These are phyloP conservation scores for Tychaedon coryphoeus DNA, from an alignment of 2,113 vertebrate species.

Conservation along the genomic window DNA sequence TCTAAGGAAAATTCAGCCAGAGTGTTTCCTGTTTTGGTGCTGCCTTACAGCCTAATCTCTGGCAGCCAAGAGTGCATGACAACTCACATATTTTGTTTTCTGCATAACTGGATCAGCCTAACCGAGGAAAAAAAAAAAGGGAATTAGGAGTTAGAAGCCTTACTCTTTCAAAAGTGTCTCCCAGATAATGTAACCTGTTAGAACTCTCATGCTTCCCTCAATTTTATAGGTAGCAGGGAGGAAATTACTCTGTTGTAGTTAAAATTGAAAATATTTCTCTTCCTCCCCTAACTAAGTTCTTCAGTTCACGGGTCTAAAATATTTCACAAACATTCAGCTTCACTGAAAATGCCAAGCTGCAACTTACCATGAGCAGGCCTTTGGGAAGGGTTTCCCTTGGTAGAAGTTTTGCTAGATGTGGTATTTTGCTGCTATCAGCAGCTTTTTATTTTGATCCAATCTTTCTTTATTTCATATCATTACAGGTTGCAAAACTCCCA, in stretches of 20 bases:
- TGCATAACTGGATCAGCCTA: not conserved
- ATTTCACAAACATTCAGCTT: not conserved
- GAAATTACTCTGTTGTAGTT: not conserved
- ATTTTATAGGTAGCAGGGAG: not conserved
- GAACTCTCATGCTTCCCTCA: not conserved
- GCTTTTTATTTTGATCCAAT: not conserved
- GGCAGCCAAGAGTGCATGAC: not conserved
- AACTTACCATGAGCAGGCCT: not conserved
- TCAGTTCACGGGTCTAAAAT: not conserved
- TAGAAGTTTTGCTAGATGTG: not conserved
- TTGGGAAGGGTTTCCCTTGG: not conserved
- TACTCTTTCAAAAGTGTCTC: not conserved
- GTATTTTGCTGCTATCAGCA: not conserved
- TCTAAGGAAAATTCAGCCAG: not conserved
- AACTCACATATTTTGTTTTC: not conserved
- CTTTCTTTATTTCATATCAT: not conserved
- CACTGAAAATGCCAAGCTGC: not conserved
- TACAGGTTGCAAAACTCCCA: slow-evolving; percentile 84
- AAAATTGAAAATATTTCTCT: not conserved
- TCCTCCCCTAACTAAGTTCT: not conserved
- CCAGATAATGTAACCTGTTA: not conserved
- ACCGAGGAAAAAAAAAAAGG: not conserved
- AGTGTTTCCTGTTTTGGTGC: not conserved
- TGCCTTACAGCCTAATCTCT: not conserved
- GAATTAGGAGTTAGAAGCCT: not conserved